Conservation (phyloP, 2,113 vertebrate species). For the Balaeniceps rex region DNA sequence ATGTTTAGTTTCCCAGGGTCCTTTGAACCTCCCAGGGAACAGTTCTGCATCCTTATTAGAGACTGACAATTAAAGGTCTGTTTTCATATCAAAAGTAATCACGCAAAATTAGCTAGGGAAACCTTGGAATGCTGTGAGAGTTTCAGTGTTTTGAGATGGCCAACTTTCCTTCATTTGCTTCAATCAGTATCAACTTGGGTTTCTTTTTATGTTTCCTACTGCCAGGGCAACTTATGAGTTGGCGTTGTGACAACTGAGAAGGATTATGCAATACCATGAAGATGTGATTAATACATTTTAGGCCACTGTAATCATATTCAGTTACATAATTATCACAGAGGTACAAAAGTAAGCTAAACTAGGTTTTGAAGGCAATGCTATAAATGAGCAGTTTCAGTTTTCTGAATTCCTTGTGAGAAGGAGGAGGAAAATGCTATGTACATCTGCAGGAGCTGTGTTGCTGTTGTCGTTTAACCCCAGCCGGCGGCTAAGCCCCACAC, state of each 20-base stretch:
- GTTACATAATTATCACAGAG: slow-evolving; percentile 44
- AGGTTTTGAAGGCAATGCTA: neutral
- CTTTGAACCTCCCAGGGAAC: slow-evolving; percentile 36
- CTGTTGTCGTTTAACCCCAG: too few species aligned
- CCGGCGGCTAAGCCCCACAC: too few species aligned
- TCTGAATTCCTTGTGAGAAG: neutral
- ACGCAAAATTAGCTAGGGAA: slow-evolving; percentile 30
- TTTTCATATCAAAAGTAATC: slow-evolving; percentile 60
- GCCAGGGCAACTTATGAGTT: slow-evolving; percentile 28
- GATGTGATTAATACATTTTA: slow-evolving; percentile 51
- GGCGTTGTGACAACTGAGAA: slow-evolving; percentile 2
- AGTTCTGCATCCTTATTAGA: slow-evolving; percentile 56
- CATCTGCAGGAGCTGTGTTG: neutral
- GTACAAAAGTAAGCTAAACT: neutral
- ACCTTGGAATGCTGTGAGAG: slow-evolving; percentile 47
- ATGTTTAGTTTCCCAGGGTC: slow-evolving; percentile 28
- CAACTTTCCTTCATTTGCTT: slow-evolving; percentile 66
- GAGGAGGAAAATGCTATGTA: neutral
- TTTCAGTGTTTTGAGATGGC: slow-evolving; percentile 10
- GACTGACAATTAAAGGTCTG: slow-evolving; percentile 61
- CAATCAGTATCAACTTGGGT: slow-evolving; percentile 58
- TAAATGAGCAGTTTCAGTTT: neutral
- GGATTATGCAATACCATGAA: slow-evolving; percentile 19
- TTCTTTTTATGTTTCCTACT: slow-evolving; percentile 59
- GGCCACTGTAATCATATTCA: slow-evolving; percentile 27